phyloP scores from a whole-genome alignment of 2,888 invertebrate species.

The Drosophila lutescens region DNA sequence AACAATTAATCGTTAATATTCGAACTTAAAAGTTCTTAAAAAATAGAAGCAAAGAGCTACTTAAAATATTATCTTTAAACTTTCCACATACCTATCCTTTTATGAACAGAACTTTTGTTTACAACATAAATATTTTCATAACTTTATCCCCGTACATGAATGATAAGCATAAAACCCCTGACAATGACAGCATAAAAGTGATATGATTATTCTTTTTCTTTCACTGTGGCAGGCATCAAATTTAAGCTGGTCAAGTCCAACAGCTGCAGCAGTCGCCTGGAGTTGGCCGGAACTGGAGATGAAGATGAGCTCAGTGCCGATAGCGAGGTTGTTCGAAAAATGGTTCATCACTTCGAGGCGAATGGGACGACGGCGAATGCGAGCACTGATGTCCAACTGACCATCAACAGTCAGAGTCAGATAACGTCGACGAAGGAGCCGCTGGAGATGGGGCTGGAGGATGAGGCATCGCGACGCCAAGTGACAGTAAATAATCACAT shows the following conservation, averaged over 20 bases:
- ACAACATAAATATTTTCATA: background rate
- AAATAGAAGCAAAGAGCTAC: background rate
- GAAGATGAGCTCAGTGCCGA: constrained; percentile 56
- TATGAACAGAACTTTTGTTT: background rate
- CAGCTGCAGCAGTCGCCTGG: constrained; percentile 93
- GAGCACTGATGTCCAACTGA: constrained; percentile 70
- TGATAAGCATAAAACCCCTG: background rate
- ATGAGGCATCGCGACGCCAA: constrained; percentile 54
- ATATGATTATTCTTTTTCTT: constrained; percentile 9
- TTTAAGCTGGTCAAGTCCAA: constrained; percentile 94
- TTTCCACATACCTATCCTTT: background rate
- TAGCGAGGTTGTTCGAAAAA: constrained; percentile 83
- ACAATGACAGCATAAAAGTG: background rate
- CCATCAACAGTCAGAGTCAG: constrained; percentile 84
- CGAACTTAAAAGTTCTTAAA: background rate
- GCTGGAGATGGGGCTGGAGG: constrained; percentile 10
- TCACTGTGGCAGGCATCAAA: constrained; percentile 86
- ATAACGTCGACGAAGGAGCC: constrained; percentile 8
- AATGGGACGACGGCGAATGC: constrained; percentile 19
- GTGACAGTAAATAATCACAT: constrained; percentile 85
- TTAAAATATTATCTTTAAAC: background rate
- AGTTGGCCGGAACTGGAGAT: constrained; percentile 88
- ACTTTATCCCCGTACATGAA: background rate
- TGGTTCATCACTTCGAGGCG: constrained; percentile 83
- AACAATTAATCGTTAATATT: no score